Percentiles rank a stretch among this genome's conserved stretches.
Evolutionary conservation across 2,888 invertebrate species (phyloP).

Genomic region (Chironomus riparius): DNA sequence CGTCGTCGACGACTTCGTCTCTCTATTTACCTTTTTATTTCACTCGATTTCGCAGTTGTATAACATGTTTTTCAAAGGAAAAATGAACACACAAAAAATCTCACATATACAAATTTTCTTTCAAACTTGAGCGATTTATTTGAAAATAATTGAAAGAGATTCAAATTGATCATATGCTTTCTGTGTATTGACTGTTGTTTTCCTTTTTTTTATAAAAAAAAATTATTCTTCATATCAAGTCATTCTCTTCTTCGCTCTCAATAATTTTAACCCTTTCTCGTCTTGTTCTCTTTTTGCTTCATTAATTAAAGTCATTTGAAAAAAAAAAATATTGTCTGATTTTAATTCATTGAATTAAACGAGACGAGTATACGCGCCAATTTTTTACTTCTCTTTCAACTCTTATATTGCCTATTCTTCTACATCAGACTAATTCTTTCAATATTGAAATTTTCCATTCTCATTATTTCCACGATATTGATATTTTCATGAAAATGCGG

Average conservation of each 20-base stretch:
- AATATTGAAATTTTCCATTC: too few species aligned
- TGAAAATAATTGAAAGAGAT: neutral
- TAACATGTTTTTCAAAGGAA: neutral
- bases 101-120: neutral
- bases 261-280: neutral
- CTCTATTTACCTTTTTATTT: conserved; percentile 14
- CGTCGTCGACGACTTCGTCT: neutral
- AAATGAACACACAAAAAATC: neutral
- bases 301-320: neutral
- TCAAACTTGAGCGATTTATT: neutral
- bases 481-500: too few species aligned
- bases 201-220: neutral
- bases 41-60: neutral
- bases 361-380: neutral
- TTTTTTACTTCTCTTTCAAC: neutral
- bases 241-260: neutral
- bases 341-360: neutral
- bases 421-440: neutral
- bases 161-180: neutral
- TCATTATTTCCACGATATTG: too few species aligned
- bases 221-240: neutral
- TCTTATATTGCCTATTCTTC: neutral
- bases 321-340: neutral
- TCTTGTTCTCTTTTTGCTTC: neutral
- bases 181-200: neutral